phyloP scores from a whole-genome alignment of 1,140 invertebrate genomes.

The Druon quercuslanigerum region DNA sequence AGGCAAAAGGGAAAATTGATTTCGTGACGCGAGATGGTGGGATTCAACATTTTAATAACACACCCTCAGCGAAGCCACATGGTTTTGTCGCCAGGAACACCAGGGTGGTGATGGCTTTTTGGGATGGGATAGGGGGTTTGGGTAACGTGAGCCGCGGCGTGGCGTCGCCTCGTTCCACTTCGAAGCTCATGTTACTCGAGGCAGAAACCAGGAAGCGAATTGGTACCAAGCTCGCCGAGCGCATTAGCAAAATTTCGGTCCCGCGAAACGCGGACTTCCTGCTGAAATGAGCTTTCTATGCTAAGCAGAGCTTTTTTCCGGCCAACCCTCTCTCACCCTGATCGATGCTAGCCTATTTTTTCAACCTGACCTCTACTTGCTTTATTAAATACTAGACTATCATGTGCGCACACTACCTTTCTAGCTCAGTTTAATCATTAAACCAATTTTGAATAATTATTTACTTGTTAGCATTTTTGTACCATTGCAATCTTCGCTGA shows the following conservation, averaged over 20 bases:
- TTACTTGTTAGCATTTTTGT: no score
- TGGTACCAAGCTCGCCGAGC: conserved; percentile 49
- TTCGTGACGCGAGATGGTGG: conserved; percentile 41
- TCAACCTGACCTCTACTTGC: no score
- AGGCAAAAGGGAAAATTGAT: conserved; percentile 55
- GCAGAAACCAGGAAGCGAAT: conserved; percentile 53
- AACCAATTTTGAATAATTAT: no score
- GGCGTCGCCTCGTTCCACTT: conserved; percentile 49
- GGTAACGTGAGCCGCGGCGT: conserved; percentile 50
- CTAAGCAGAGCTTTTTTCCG: conserved; percentile 55
- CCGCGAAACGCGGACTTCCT: conserved; percentile 47
- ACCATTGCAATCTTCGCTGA: no score
- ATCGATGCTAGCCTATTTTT: no score
- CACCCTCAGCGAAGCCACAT: conserved; percentile 48
- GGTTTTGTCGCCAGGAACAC: conserved; percentile 61
- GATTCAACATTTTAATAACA: conserved; percentile 67
- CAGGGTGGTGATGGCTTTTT: conserved; percentile 7
- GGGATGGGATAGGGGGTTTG: conserved; percentile 32
- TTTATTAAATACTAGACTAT: no score
- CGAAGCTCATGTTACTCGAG: conserved; percentile 52
- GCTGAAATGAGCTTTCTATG: conserved; percentile 55
- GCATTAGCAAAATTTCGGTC: conserved; percentile 54
- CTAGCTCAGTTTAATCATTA: no score
- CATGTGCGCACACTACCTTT: no score
- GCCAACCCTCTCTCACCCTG: conserved; percentile 13